phyloP scores from a whole-genome alignment of 2,113 vertebrate genomes.

The Rhea americana region DNA sequence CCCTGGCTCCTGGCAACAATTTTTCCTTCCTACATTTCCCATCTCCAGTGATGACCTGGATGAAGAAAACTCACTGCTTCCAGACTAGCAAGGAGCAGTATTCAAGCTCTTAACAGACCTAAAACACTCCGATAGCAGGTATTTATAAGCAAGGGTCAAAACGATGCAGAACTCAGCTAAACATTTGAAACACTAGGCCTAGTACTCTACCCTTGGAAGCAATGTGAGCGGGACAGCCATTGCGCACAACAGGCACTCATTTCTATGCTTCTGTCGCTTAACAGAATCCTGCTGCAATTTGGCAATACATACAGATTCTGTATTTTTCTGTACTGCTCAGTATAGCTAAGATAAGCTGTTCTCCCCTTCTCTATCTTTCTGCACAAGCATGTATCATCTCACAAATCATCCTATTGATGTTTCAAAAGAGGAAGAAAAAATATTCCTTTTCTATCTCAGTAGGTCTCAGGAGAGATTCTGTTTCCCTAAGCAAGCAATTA shows the following conservation, averaged over 20 bases:
- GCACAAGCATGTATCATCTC: slow-evolving; percentile 6
- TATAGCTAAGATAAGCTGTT: slow-evolving; percentile 30
- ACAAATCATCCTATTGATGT: slow-evolving; percentile 32
- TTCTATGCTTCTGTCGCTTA: neutral
- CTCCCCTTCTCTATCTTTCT: neutral
- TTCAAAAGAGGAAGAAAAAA: slow-evolving; percentile 24
- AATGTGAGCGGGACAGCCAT: neutral
- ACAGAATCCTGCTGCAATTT: slow-evolving; percentile 13
- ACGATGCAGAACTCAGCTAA: neutral
- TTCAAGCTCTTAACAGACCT: neutral
- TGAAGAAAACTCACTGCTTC: neutral
- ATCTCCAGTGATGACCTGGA: neutral
- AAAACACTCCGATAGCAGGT: neutral
- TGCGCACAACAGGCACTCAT: neutral
- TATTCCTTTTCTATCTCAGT: neutral
- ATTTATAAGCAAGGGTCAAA: neutral
- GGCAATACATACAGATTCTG: slow-evolving; percentile 18
- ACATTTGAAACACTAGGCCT: neutral
- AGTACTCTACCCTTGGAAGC: neutral
- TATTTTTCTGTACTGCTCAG: neutral
- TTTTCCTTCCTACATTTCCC: neutral
- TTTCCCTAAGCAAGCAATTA: neutral
- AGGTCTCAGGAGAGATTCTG: neutral
- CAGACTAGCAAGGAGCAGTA: neutral
- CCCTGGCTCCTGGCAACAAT: neutral